Evolutionary conservation across 2,797 vertebrate genomes (phyloP), one percentile per base, ranked within the genome.

Genomic region (Crypturellus tataupa): DNA sequence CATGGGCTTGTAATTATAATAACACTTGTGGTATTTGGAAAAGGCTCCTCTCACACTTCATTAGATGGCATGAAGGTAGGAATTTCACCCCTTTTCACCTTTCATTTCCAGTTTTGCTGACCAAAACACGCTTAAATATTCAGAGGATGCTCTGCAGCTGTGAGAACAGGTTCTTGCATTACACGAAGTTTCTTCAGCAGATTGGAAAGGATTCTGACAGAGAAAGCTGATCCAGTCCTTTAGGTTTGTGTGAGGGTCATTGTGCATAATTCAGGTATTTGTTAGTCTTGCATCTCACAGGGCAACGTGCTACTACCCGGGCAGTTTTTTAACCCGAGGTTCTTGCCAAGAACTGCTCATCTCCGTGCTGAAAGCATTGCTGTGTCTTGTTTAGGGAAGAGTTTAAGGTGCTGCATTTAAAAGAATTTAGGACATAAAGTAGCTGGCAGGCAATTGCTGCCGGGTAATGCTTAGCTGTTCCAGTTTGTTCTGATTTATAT

Each of bases 401-500:
- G 85, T 90, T 94, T 49, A 10, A 9, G 93, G 95, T 73, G 3
- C 71, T 46, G 83, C 29, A 5, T 91, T 82, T 70, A 39, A 53
- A 78, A 90, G 83, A 96, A 96, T 96, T 91, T 65, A 93, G 95
- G 94, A 58, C 93, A 91, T 63, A 42, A 88, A 95, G 89, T 88
- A 88, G 94, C 89, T 96, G 93, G 91, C 96, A 93, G 94, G 91
- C 85, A 71, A 64, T 53, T 89, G 84, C 94, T 95, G 94, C 89
- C 77, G 89, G 64, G 71, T 71, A 69, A 78, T 44, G 75, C 91
- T 96, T 84, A 71, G 85, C 80, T 90, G 71, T 86, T 90, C 85
- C 49, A 71, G 78, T 93, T 96, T 82, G 78, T 51, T 93, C 89
- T 82, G 94, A 80, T 93, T 91, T 94, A 46, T 64, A 10, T 47